Evolutionary conservation across 2,888 invertebrate species (phyloP).

Genomic region (Magallana nippona): DNA sequence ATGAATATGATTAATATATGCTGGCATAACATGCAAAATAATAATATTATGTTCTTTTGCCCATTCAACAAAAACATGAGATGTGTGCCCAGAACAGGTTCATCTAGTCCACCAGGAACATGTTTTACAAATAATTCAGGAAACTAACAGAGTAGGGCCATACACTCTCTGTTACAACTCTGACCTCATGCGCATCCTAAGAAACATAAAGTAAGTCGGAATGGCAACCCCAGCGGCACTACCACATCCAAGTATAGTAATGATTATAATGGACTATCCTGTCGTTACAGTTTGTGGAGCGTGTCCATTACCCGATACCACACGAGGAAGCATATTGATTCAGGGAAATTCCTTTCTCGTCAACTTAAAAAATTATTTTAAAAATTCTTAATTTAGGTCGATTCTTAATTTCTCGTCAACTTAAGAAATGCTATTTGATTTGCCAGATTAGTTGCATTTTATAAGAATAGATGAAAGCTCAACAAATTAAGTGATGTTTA

Average conservation of each 20-base stretch:
- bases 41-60: slow-evolving; percentile 43
- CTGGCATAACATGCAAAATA: slow-evolving; percentile 18
- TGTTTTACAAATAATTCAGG: slow-evolving; percentile 5
- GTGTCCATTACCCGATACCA: too few species aligned
- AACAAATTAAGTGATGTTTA: too few species aligned
- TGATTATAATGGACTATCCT: slow-evolving; percentile 35
- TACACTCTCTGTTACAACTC: slow-evolving; percentile 40
- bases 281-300: background rate
- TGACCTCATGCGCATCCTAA: slow-evolving; percentile 41
- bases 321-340: too few species aligned
- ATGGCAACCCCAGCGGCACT: slow-evolving; percentile 40
- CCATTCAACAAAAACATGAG: slow-evolving; percentile 42
- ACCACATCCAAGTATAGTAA: slow-evolving; percentile 39
- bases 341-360: too few species aligned
- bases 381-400: too few species aligned
- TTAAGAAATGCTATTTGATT: too few species aligned
- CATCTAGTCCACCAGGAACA: slow-evolving; percentile 9
- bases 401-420: too few species aligned
- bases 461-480: too few species aligned
- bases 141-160: slow-evolving; percentile 39
- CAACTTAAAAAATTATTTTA: too few species aligned
- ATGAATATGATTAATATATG: background rate
- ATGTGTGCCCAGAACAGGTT: slow-evolving; percentile 36
- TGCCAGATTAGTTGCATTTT: too few species aligned
- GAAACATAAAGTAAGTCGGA: slow-evolving; percentile 46